Conservation (phyloP, 2,797 vertebrate species). For the Rhodeus uyekii region DNA sequence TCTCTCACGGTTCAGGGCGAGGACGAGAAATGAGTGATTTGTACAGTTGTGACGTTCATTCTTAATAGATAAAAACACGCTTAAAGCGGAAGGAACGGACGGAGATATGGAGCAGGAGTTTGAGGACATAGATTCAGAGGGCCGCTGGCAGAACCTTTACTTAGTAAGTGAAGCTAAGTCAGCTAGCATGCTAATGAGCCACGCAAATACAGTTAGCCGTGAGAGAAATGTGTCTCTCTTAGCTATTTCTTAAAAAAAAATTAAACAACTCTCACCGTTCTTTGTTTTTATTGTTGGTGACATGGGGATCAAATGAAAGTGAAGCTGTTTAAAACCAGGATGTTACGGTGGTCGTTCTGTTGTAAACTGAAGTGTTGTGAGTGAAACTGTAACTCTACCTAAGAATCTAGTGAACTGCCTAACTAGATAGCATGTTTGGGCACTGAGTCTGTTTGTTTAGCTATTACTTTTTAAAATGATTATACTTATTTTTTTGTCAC, state of each 20-base stretch:
- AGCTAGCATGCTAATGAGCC: constrained; percentile 25
- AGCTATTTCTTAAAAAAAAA: too few relatives aligned
- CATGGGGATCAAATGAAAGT: background rate
- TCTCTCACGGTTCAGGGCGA: constrained; percentile 12
- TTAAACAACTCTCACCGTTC: background rate
- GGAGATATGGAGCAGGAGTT: constrained; percentile 84
- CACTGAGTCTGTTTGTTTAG: background rate
- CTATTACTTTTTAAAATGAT: background rate
- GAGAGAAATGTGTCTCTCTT: background rate
- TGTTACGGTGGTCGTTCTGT: background rate
- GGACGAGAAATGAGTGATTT: constrained; percentile 33
- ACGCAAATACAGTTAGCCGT: constrained; percentile 17
- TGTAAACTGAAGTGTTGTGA: constrained; percentile 12
- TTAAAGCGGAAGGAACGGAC: constrained; percentile 4
- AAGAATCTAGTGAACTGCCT: background rate
- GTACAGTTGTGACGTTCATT: constrained; percentile 1
- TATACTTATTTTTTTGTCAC: background rate
- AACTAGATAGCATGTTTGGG: background rate
- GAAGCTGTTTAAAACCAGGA: constrained; percentile 8
- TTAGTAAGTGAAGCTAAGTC: constrained; percentile 71
- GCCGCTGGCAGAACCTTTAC: constrained; percentile 91
- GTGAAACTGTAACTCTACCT: background rate
- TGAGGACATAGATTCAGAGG: constrained; percentile 84
- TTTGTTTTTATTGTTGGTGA: background rate
- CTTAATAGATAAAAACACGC: constrained; percentile 15